Evolutionary conservation across 2,797 vertebrate species (phyloP).

Genomic region (Harpagifer antarcticus): DNA sequence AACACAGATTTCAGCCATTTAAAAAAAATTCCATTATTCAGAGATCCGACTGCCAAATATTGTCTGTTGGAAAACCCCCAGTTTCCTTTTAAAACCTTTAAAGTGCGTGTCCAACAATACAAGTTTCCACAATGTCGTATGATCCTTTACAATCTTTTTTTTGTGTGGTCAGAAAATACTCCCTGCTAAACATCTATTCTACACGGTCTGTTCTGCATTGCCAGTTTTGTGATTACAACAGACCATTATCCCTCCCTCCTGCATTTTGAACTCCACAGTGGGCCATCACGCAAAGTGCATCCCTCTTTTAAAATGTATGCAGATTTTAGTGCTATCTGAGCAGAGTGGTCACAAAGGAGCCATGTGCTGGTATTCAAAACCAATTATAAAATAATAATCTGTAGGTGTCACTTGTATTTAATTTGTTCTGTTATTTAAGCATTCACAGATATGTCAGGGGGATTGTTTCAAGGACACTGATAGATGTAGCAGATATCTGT

Average conservation of each 20-base stretch:
- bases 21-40: constrained; percentile 56
- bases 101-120: constrained; percentile 21
- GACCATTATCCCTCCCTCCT: constrained; percentile 66
- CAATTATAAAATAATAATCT: constrained; percentile 78
- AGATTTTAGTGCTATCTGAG: constrained; percentile 71
- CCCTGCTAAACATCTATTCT: not conserved
- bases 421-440: constrained; percentile 72
- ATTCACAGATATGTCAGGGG: constrained; percentile 72
- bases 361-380: constrained; percentile 71
- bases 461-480: constrained; percentile 74
- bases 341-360: constrained; percentile 76
- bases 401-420: constrained; percentile 71
- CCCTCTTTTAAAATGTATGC: constrained; percentile 78
- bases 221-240: constrained; percentile 75
- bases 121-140: constrained; percentile 14
- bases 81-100: constrained; percentile 28
- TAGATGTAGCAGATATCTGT: constrained; percentile 15
- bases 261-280: constrained; percentile 64
- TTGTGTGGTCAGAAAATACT: constrained; percentile 8
- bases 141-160: constrained; percentile 1
- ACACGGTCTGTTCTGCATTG: constrained; percentile 51
- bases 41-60: constrained; percentile 38
- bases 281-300: constrained; percentile 65
- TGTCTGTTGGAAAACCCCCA: constrained; percentile 60
- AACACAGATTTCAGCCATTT: constrained; percentile 66